Base-by-base conservation (phyloP, 2,113 vertebrate species). In the Telmatochromis sp. region DNA sequence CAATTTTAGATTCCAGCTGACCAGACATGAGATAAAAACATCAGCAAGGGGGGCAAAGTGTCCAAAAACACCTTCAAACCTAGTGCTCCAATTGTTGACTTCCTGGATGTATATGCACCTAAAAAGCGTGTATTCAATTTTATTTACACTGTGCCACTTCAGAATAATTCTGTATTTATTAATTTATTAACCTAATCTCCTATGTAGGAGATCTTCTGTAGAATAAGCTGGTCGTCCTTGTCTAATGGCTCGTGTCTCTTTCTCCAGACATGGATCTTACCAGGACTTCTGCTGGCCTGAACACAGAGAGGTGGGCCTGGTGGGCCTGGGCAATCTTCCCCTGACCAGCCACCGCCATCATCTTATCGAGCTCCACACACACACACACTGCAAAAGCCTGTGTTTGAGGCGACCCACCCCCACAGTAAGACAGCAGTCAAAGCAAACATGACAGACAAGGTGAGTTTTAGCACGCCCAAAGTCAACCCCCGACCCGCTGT, bases 381-480 rank as follows among this genome's bases (percentile, higher is more conserved):
- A 2, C 15, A 68, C 55, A 35, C 37, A 47, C 51, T 23, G 26
- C 19, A 14, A 2, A n/a, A 35, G 11, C 54, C 68, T 81, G 15
- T n/a, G 42, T 37, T 19, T 3, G 51, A 75, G 54, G 57, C 14
- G 6, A 35, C 23, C 40, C 54, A 3, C 7, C 4, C 40, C 23
- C 26, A 37, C 45, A 63, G 58, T 14, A 8, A 81, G 84, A 80
- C 8, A 85, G 19, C 90, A 87, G 75, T 3, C 37, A 23, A 7
- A 90, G 73, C 94, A 80, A 95, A 88, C 90, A 99, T 99, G 98
- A 96, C 97, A 19, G 98, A 98, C 89, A 98, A 97, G 90, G 94
- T 86, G 83, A 94, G 86, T 21, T 96, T 96, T 33, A 96, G 94
- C 57, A 93, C 97, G 15, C 94, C 96, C 82, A 98, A 97, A 91